A percentile compares a stretch with the other conserved stretches of the same genome.
Evolutionary conservation across 2,797 vertebrate genomes (phyloP).

Genomic region (Gorsachius magnificus): DNA sequence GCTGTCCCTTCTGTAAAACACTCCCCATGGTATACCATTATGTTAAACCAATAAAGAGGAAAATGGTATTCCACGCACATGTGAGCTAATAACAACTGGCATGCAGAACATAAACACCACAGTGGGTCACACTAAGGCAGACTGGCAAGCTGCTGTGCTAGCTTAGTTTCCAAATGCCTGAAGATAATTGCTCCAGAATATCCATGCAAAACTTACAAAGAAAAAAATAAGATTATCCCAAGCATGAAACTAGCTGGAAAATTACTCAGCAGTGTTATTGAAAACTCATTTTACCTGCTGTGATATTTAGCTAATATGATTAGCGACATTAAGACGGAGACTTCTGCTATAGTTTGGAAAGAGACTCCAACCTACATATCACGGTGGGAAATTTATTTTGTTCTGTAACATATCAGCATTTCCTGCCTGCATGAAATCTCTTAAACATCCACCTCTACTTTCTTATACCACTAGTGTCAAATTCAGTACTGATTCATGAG

Average conservation of each 20-base stretch:
- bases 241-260: conserved; percentile 58
- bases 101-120: conserved; percentile 69
- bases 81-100: conserved; percentile 71
- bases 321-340: not conserved
- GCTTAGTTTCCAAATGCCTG: conserved; percentile 62
- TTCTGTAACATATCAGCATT: not conserved
- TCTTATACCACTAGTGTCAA: not conserved
- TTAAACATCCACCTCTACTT: not conserved
- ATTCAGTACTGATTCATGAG: not conserved
- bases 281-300: conserved; percentile 59
- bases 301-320: conserved; percentile 64
- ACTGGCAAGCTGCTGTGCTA: conserved; percentile 60
- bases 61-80: conserved; percentile 52
- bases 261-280: conserved; percentile 53
- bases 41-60: conserved; percentile 61
- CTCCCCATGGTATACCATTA: conserved; percentile 30
- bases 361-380: not conserved
- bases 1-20: conserved; percentile 16
- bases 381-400: conserved; percentile 19
- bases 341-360: conserved; percentile 38
- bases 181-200: conserved; percentile 57
- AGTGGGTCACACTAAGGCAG: conserved; percentile 57
- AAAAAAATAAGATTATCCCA: conserved; percentile 63
- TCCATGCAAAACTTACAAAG: conserved; percentile 59
- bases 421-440: not conserved